Evolutionary conservation across 2,888 invertebrate genomes (phyloP).

Genomic region (Leptopilina drosophilae): DNA sequence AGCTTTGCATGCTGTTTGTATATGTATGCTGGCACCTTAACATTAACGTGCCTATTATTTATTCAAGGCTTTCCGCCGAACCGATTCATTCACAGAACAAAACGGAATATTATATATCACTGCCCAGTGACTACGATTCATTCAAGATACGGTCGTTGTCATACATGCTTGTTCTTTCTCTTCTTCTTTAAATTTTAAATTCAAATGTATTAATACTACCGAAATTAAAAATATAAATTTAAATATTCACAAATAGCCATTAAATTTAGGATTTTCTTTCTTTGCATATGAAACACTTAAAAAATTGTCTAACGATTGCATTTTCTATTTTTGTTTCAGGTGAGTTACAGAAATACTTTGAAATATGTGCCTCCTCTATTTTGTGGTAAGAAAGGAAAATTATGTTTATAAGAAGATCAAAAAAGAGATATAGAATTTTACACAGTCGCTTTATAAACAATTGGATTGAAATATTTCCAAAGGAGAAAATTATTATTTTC

Average conservation of each 20-base stretch:
- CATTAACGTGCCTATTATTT: slow-evolving; percentile 10
- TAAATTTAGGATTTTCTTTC: too few species aligned
- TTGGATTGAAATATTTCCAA: too few species aligned
- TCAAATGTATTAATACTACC: too few species aligned
- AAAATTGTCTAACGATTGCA: background rate
- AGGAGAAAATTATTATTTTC: too few species aligned
- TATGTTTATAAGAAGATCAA: background rate
- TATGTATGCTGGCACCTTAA: background rate
- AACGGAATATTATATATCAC: background rate
- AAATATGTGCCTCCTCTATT: background rate
- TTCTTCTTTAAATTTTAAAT: too few species aligned
- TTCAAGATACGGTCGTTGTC: background rate
- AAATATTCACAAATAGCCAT: too few species aligned
- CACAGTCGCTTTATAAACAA: too few species aligned
- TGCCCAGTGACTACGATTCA: background rate
- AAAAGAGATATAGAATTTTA: background rate
- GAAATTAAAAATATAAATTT: too few species aligned
- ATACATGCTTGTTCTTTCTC: background rate
- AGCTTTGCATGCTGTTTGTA: slow-evolving; percentile 10
- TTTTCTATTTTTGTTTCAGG: slow-evolving; percentile 24
- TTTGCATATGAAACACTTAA: too few species aligned
- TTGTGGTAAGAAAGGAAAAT: background rate
- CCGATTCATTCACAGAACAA: slow-evolving; percentile 29
- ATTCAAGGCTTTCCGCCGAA: slow-evolving; percentile 20
- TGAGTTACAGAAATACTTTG: background rate